Evolutionary conservation across 2,888 invertebrate species (phyloP), one percentile per base, ranked within the genome.

Genomic region (Drosophila eohydei): DNA sequence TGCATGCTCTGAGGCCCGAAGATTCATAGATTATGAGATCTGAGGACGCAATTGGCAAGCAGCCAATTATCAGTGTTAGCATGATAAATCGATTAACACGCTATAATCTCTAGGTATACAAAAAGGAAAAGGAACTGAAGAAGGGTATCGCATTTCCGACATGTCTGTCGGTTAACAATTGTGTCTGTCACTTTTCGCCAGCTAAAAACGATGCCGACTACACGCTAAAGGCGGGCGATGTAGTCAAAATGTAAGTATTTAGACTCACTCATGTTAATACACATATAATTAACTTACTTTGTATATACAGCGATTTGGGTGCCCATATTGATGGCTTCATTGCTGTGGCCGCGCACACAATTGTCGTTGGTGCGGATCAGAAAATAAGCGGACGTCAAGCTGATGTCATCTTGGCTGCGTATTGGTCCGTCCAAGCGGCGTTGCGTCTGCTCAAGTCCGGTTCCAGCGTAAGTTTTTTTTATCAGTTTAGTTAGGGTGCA

Each of bases 101-200:
- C 12, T 55, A 26, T 12, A 34, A 2, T 43, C 2, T 28, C 14
- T 68, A 93, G 93, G 93, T 93, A 75, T 99, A 98, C 94, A 99
- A 99, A 94, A 99, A 98, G 92, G 98, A 99, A 92, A 99, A 99
- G 92, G 98, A 99, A 82, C 95, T 99, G 88, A 98, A 98, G 93
- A 99, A 99, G 94, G 99, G 98, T 86, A 97, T 99, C 91, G 99
- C 99, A 44, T 99, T 99, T 93, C 99, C 99, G 62, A 99, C 99
- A 71, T 99, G 99, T 94, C 95, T 99, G 75, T 99, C 99, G 26
- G 96, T 98, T 65, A 99, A 99, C 94, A 99, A 99, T 93, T 99
- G 99, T 94, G 98, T 99, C 93, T 99, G 99, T 93, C 99, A 99
- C 93, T 99, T 96, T 93, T 99, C 99, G 56, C 99, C 99, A 30